Evolutionary conservation across 2,797 vertebrate genomes (phyloP).

Genomic region (Sylvia borin): DNA sequence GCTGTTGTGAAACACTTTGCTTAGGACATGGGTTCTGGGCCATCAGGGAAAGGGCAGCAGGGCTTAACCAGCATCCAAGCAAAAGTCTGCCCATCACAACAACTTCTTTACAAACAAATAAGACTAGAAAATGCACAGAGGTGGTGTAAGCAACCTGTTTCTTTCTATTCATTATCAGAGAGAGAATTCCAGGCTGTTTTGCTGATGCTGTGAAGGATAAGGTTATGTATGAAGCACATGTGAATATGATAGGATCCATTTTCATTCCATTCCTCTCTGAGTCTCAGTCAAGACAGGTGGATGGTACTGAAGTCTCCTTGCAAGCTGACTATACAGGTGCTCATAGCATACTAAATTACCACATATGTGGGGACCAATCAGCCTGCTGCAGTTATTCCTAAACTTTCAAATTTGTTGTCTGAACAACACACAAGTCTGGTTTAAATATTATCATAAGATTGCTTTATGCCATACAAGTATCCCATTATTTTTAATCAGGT

Average conservation of each 20-base stretch:
- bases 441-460: background rate
- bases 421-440: background rate
- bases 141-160: background rate
- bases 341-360: background rate
- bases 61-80: background rate
- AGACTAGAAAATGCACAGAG: background rate
- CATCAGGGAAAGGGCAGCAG: background rate
- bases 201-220: background rate
- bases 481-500: background rate
- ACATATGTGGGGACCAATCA: accelerated
- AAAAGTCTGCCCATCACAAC: background rate
- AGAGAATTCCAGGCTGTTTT: background rate
- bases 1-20: background rate
- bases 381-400: background rate
- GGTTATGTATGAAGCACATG: background rate
- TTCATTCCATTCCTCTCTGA: background rate
- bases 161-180: background rate
- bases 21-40: background rate
- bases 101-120: background rate
- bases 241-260: background rate
- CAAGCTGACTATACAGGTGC: background rate
- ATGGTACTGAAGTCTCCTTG: background rate
- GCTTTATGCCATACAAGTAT: background rate
- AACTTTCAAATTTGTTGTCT: background rate
- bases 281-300: background rate